Evolutionary conservation across 30 jellyfish, hydroid and myxozoan species (phyloP), one percentile per base, ranked within the genome.

Genomic region (Aurelia sp.): DNA sequence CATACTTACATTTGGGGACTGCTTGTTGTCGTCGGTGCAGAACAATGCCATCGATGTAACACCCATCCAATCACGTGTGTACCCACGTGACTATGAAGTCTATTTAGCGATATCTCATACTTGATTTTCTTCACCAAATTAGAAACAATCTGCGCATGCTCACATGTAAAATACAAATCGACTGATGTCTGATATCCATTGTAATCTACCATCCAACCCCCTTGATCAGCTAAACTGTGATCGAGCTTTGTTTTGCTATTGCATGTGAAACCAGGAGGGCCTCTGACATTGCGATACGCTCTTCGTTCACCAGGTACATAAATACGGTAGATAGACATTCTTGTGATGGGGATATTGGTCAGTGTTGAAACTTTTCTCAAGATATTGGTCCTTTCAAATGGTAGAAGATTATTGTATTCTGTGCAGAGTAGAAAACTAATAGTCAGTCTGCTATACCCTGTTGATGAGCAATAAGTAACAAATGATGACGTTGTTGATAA

Each of bases 61-160:
- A 70, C 86, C 92, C 92, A 82, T 3, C 92, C 92, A 61, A 71
- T 82, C 80, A 82, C 86, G 41, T 69, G 92, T 53, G 48, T 52
- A 3, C 92, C 92, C 38, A 70, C 86, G 40, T 60, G 77, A 59
- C 72, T 73, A 61, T 82, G 92, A 8, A 82, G 80, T 47, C 41
- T 82, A 47, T 82, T 82, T 58, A 68, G n/a, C 16, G 92, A 68
- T 52, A 70, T 82, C 68, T 68, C 60, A 38, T 70, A 70, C 73
- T 69, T 82, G 55, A 82, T 82, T 41, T 82, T 70, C 40, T 58
- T 59, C 22, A 82, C 86, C 16, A 82, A 30, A 8, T 44, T 61
- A 35, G 33, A 38, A 61, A 82, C 80, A 6, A 15, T 53, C 21
- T 70, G 92, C 76, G 78, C 78, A 68, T 82, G 76, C 86, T 30